phyloP scores from a whole-genome alignment of 23 tunicate genomes.

The Styela plicata region DNA sequence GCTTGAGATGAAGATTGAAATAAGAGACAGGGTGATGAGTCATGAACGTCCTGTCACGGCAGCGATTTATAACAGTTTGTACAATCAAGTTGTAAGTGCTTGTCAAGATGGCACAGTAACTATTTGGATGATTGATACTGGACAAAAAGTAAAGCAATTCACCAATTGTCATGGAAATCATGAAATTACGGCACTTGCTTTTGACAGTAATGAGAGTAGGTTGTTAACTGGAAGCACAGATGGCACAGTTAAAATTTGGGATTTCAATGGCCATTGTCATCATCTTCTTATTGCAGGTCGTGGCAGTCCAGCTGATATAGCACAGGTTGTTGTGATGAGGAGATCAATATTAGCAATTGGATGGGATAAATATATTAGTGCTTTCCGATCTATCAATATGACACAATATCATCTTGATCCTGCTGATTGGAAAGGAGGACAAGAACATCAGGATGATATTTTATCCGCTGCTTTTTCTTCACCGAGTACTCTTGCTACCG shows the following conservation, averaged over 20 bases:
- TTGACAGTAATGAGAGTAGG: constrained; percentile 64
- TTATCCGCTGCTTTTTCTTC: constrained; percentile 61
- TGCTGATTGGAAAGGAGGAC: constrained; percentile 93
- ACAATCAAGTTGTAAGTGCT: constrained; percentile 89
- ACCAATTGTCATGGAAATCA: constrained; percentile 66
- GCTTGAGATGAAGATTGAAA: constrained; percentile 88
- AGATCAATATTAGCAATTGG: constrained; percentile 76
- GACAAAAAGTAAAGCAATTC: constrained; percentile 93
- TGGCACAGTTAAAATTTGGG: constrained; percentile 93
- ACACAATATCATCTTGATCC: constrained; percentile 77
- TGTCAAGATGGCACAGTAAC: constrained; percentile 88
- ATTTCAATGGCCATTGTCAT: constrained; percentile 96
- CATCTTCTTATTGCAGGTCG: constrained; percentile 63
- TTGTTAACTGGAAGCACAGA: constrained; percentile 90
- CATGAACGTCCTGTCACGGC: constrained; percentile 92
- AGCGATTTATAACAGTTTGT: constrained; percentile 69
- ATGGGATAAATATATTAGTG: constrained; percentile 79
- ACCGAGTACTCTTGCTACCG: constrained; percentile 81
- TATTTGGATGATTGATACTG: constrained; percentile 94
- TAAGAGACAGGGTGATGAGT: constrained; percentile 69
- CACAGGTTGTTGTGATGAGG: constrained; percentile 87
- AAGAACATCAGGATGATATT: constrained; percentile 89
- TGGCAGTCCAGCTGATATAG: constrained; percentile 69
- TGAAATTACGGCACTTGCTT: constrained; percentile 67
- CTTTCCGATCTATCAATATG: constrained; percentile 59